These are phyloP conservation scores for Sebastes minor DNA, from an alignment of 2,797 vertebrate genomes.

Conservation along the genomic window DNA sequence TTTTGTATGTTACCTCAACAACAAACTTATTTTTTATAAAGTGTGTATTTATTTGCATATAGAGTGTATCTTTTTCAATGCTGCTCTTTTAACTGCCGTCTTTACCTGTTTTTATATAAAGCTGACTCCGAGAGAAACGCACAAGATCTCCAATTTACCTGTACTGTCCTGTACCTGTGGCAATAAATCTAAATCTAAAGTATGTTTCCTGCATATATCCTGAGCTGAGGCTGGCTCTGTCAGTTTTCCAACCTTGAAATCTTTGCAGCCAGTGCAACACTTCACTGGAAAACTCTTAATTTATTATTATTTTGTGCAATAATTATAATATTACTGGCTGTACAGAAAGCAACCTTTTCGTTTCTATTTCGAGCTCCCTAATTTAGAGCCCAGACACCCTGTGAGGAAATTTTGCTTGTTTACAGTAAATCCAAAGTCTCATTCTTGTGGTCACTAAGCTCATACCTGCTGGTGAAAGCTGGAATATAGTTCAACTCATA, in stretches of 20 bases:
- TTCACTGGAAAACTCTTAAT: too few species aligned
- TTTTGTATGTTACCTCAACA: neutral
- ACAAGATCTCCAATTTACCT: neutral
- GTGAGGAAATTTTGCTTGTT: neutral
- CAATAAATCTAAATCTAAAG: neutral
- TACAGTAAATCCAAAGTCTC: too few species aligned
- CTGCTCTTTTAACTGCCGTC: neutral
- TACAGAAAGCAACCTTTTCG: neutral
- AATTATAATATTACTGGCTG: neutral
- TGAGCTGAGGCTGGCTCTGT: neutral
- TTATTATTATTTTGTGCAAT: neutral
- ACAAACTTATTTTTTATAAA: neutral
- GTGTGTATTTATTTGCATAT: neutral
- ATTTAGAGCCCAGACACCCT: neutral
- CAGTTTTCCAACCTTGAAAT: neutral
- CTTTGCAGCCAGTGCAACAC: too few species aligned
- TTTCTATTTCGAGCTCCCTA: neutral
- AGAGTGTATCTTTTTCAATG: neutral
- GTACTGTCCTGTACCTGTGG: neutral
- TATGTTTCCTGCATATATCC: too few species aligned
- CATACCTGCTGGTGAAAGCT: neutral
- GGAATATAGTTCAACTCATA: neutral
- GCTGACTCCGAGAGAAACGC: neutral
- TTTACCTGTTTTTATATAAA: neutral
- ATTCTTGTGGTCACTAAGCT: too few species aligned